These are phyloP conservation scores for Neoaliturus tenellus DNA, from an alignment of 2,888 invertebrate genomes.

Conservation along the genomic window DNA sequence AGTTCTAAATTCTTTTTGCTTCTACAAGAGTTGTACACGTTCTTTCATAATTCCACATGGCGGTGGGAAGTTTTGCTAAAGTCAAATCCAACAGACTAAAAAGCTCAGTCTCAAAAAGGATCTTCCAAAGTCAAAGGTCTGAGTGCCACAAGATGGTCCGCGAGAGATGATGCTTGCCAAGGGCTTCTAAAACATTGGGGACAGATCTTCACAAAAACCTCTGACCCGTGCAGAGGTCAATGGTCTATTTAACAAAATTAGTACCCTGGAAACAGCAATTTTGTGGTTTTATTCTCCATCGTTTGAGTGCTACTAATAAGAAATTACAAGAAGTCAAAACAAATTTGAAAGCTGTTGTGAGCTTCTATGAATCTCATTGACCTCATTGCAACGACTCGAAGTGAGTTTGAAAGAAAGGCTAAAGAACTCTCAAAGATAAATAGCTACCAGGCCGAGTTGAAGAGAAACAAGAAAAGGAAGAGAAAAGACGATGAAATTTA, in stretches of 20 bases:
- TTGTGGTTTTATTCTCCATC: not conserved
- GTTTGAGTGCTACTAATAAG: constrained; percentile 5
- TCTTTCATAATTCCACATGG: constrained; percentile 3
- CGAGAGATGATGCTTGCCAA: constrained; percentile 38
- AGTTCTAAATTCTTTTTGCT: constrained; percentile 17
- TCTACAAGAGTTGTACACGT: not conserved
- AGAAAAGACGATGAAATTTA: not conserved
- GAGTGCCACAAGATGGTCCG: constrained; percentile 22
- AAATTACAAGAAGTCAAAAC: not conserved
- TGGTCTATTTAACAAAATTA: not conserved
- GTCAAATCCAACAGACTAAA: too few species aligned
- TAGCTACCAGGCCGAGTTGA: not conserved
- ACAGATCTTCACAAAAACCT: not conserved
- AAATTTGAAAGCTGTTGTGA: constrained; percentile 17
- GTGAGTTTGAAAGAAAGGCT: constrained; percentile 11
- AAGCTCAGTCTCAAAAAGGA: constrained; percentile 3
- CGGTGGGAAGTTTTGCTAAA: constrained; percentile 38
- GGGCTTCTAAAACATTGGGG: not conserved
- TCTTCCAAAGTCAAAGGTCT: not conserved
- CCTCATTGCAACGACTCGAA: too few species aligned
- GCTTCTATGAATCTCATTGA: not conserved
- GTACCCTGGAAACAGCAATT: constrained; percentile 23
- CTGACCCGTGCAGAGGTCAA: constrained; percentile 12
- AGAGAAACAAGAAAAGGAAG: constrained; percentile 1
- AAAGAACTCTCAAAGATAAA: not conserved